Percentiles rank a stretch among this genome's conserved stretches.
phyloP scores from a whole-genome alignment of 2,888 invertebrate species.

The Lasioglossum figueresi region DNA sequence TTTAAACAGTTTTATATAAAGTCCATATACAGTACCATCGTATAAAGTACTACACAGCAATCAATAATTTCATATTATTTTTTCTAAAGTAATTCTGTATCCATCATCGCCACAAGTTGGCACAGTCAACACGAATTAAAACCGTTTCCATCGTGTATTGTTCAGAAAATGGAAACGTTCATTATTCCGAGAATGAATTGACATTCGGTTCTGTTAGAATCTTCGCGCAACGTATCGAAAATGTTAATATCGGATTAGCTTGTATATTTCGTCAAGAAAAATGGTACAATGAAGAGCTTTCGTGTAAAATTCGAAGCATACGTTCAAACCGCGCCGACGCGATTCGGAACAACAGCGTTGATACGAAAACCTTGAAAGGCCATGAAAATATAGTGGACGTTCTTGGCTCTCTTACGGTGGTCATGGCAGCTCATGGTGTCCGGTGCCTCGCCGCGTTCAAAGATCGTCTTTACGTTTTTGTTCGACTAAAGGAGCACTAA shows the following conservation, averaged over 20 bases:
- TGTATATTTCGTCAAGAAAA: background rate
- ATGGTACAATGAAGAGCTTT: background rate
- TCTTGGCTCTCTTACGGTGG: background rate
- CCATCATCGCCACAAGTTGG: background rate
- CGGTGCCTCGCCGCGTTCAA: background rate
- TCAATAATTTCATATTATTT: no score
- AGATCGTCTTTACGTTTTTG: conserved; percentile 62
- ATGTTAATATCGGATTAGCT: background rate
- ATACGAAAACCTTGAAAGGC: background rate
- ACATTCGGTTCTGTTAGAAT: background rate
- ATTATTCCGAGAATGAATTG: background rate
- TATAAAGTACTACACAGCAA: no score
- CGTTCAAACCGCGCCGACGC: background rate
- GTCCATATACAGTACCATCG: no score
- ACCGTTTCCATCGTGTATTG: background rate
- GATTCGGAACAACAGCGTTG: background rate
- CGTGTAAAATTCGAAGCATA: background rate
- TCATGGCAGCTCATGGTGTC: conserved; percentile 5
- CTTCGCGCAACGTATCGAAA: background rate
- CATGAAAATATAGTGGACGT: background rate
- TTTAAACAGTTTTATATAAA: background rate
- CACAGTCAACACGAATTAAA: background rate
- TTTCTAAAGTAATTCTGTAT: background rate
- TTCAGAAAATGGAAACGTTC: background rate
- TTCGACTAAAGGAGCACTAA: conserved; percentile 81